Evolutionary conservation across 2,113 vertebrate species (phyloP).

Genomic region (Todiramphus saurophagus): DNA sequence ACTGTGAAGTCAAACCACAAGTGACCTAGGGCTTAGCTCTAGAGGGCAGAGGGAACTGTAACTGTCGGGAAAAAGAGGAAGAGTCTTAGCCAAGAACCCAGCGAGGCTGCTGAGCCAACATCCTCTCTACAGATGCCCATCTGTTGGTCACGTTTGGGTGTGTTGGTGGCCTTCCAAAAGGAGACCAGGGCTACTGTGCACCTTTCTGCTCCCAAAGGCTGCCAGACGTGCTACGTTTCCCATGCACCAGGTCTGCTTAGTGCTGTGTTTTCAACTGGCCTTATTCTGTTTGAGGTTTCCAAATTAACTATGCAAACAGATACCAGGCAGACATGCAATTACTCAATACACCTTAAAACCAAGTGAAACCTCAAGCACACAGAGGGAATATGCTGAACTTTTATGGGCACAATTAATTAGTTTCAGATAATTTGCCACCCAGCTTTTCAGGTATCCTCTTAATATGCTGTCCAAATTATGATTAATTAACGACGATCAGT

Average conservation of each 20-base stretch:
- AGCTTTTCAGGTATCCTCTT: neutral
- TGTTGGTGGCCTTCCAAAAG: neutral
- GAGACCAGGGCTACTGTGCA: neutral
- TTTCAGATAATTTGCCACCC: conserved; percentile 28
- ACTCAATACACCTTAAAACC: neutral
- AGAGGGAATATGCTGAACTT: neutral
- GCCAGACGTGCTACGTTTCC: neutral
- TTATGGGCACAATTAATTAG: neutral
- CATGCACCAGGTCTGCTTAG: neutral
- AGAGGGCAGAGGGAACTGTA: neutral
- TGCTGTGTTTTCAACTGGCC: neutral
- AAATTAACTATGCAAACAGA: neutral
- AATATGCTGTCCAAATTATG: neutral
- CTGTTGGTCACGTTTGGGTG: neutral
- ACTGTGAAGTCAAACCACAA: neutral
- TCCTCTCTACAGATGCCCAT: neutral
- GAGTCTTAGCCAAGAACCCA: neutral
- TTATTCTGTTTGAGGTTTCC: neutral
- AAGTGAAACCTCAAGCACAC: neutral
- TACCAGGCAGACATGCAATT: neutral
- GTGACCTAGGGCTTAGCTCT: neutral
- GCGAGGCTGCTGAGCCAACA: neutral
- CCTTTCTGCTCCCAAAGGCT: neutral
- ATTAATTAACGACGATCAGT: conserved; percentile 1
- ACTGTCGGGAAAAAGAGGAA: neutral